Base-by-base conservation (phyloP, 1,140 invertebrate species). In the Asobara japonica region DNA sequence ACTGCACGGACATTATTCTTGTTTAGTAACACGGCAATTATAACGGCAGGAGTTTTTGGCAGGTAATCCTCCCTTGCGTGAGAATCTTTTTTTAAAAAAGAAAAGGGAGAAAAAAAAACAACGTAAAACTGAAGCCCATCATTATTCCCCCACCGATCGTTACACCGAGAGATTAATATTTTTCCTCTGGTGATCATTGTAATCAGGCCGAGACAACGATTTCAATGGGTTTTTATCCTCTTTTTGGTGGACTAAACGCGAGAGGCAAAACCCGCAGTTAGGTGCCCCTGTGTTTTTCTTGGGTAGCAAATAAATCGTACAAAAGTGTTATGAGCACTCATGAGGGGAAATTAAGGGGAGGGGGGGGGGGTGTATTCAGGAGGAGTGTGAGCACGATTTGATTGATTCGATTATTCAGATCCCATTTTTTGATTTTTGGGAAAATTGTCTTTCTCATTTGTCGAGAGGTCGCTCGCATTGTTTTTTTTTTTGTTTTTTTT, bases 101-200 rank as follows among this genome's bases (percentile, higher is more conserved):
- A 20, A 22, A 60, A 60, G 8, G 22, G 20, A n/a, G n/a, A 60
- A 27, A 2, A 60, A 60, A 60, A 60, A 60, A 10, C 20, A 60
- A 8, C 13, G 20, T 11, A 27, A n/a, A 27, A 27, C 51, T 60
- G 27, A 27, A 25, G 51, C 51, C 51, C 51, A 20, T 27, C 20
- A 60, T 60, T 60, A 60, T 60, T 27, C 27, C 22, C 51, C 20
- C 27, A 27, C 51, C 27, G 22, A 60, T 60, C 51, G 41, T 45
- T 45, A 45, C 41, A 45, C 41, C 41, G 41, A 45, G 27, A 60
- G 22, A 27, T 27, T 60, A 60, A 60, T 27, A 60, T 60, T 60
- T 25, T 60, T 60, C 51, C 51, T 13, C 27, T 60, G 20, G 10
- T 60, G 22, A 60, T 60, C 51, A 60, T 60, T 25, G 25, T 60